These are phyloP conservation scores for Liparis tanakae DNA, from an alignment of 2,797 vertebrate species.

Conservation along the genomic window DNA sequence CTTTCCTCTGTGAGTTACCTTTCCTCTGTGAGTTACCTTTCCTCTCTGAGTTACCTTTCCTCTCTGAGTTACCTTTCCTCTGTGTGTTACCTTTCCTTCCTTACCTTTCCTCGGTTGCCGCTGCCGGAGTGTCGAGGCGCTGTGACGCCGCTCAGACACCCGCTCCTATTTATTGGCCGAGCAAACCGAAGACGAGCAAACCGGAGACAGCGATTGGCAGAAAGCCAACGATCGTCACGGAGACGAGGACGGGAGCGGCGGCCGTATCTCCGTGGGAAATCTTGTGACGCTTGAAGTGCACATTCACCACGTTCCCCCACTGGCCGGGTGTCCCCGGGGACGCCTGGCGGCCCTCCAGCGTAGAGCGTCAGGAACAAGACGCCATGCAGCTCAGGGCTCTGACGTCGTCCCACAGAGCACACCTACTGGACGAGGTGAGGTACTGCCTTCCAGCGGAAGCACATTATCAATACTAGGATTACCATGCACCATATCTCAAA, in stretches of 20 bases:
- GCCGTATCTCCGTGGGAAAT: constrained; percentile 36
- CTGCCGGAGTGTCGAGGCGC: too few relatives aligned
- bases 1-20: too few relatives aligned
- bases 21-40: too few relatives aligned
- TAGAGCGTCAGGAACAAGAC: too few relatives aligned
- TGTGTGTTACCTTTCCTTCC: too few relatives aligned
- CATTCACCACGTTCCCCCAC: constrained; percentile 50
- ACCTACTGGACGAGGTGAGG: not conserved
- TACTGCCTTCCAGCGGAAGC: not conserved
- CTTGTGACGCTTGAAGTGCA: constrained; percentile 40
- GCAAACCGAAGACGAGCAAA: constrained; percentile 50
- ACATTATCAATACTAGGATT: not conserved
- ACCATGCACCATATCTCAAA: not conserved
- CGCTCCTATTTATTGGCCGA: constrained; percentile 74
- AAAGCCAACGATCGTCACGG: constrained; percentile 56
- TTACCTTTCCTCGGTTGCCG: too few relatives aligned
- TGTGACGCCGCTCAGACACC: constrained; percentile 51
- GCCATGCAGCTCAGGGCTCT: not conserved
- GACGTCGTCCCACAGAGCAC: not conserved
- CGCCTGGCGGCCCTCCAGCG: constrained; percentile 20
- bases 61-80: too few relatives aligned
- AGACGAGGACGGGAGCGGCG: constrained; percentile 57
- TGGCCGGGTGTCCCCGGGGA: constrained; percentile 37
- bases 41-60: too few relatives aligned
- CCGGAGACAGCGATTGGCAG: constrained; percentile 64